A percentile compares a stretch with the other conserved stretches of the same genome.
phyloP scores from a whole-genome alignment of 92 coral and sea anemone genomes.

The Anthopleura xanthogrammica region DNA sequence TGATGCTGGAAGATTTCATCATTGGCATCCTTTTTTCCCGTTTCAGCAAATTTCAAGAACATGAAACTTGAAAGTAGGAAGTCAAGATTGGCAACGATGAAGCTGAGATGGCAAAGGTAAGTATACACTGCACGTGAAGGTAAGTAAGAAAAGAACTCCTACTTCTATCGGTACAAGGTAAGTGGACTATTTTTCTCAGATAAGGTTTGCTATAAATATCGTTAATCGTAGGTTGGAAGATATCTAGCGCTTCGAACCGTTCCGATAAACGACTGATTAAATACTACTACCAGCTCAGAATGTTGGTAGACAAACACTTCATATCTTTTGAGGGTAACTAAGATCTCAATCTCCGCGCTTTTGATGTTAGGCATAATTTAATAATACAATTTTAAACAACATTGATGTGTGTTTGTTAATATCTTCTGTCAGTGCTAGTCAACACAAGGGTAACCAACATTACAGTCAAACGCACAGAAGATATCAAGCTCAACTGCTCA shows the following conservation, averaged over 20 bases:
- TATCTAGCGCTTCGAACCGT: conserved; percentile 4
- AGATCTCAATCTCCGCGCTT: background rate
- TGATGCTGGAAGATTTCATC: no score
- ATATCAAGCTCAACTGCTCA: conserved; percentile 2
- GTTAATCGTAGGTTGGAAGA: conserved; percentile 14
- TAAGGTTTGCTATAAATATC: background rate
- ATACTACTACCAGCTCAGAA: conserved; percentile 6
- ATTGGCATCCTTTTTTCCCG: no score
- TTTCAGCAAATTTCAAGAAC: no score
- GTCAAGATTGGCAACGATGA: no score
- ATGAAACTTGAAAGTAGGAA: no score
- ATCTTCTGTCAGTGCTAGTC: background rate
- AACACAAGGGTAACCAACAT: background rate
- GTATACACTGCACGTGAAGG: background rate
- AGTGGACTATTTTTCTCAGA: background rate
- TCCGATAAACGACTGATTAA: conserved; percentile 4
- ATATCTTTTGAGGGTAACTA: background rate
- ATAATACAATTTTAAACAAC: no score
- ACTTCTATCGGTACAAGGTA: background rate
- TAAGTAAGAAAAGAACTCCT: background rate
- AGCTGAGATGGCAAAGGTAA: background rate
- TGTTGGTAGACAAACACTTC: conserved; percentile 13
- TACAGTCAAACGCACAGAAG: background rate
- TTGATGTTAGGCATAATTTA: background rate
- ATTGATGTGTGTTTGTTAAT: background rate